Evolutionary conservation across 2,888 invertebrate species (phyloP).

Genomic region (Chrysomela aeneicollis): DNA sequence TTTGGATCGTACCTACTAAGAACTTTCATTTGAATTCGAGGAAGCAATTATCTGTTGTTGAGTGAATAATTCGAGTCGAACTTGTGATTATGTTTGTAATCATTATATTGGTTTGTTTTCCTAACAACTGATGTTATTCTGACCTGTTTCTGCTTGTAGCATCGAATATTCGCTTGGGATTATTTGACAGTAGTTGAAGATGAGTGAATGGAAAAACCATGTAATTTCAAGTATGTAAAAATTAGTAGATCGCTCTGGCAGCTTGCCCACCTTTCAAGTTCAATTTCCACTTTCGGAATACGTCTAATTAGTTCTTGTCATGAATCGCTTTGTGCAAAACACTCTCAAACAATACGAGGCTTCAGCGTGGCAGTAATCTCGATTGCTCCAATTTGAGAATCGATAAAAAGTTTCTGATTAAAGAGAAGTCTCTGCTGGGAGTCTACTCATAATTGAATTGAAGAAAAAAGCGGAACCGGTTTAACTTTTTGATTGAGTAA

Average conservation of each 20-base stretch:
- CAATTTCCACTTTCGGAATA: neutral
- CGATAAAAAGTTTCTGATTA: neutral
- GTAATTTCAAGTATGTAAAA: no score
- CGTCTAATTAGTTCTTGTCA: neutral
- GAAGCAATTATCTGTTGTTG: neutral
- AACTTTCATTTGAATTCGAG: neutral
- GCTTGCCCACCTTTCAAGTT: neutral
- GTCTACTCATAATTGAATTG: neutral
- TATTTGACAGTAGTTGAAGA: no score
- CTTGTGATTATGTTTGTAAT: no score
- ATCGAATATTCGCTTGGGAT: no score
- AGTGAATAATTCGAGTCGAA: no score
- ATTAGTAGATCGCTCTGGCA: no score
- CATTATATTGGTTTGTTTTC: no score
- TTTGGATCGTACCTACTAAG: neutral
- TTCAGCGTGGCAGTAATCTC: neutral
- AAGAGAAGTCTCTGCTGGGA: neutral
- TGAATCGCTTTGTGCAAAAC: neutral
- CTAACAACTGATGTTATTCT: no score
- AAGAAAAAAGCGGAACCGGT: no score
- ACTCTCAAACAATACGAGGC: neutral
- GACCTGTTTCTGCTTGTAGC: no score
- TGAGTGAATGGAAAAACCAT: no score
- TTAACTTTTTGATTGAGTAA: no score
- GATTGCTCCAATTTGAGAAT: neutral